Base-by-base conservation (phyloP, 1,140 invertebrate species). In the Acromyrmex echinatior region DNA sequence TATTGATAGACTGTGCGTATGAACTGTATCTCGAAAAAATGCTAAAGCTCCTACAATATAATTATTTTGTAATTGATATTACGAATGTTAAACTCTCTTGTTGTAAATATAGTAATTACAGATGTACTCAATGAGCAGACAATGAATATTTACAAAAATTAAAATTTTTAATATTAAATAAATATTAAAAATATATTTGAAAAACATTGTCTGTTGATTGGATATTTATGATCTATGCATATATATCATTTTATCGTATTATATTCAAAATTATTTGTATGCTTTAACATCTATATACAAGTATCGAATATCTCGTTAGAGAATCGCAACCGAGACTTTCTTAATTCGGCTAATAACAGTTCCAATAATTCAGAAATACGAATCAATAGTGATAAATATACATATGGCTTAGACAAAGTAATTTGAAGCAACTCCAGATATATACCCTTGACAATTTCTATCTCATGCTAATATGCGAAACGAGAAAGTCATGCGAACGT, bases 311-410 rank as follows among this genome's bases (percentile, higher is more conserved):
- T 45, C 66, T 81, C 66, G 12, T 81, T 71, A 81, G 21, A 45
- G 10, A 45, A 45, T 5, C 14, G 0, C 18, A 71, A 81, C 12
- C 21, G 35, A 28, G 14, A 12, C 6, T 81, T 16, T 5, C 21
- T 76, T 76, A 74, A 62, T 74, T 49, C 14, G 31, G n/a, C 28
- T 14, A 62, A 35, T 84, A 21, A 35, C 9, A 18, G 3, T 35
- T 49, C n/a, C 28, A 49, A 56, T 86, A 86, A 89, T 85, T 65
- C 53, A 49, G 14, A 78, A 56, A 86, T 51, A 71, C 53, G 21
- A 86, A 60, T 79, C 45, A 49, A 31, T 68, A 39, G 16, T 16
- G 14, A 62, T 62, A 53, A 25, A 25, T 7, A 3, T 18, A 16
- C 7, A 31, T 65, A 7, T 39, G 10, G 4, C 3, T 6, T 51